A percentile compares a stretch with the other conserved stretches of the same genome.
These are phyloP conservation scores for Colostygia pectinataria DNA, from an alignment of 2,888 invertebrate genomes.

Conservation along the genomic window DNA sequence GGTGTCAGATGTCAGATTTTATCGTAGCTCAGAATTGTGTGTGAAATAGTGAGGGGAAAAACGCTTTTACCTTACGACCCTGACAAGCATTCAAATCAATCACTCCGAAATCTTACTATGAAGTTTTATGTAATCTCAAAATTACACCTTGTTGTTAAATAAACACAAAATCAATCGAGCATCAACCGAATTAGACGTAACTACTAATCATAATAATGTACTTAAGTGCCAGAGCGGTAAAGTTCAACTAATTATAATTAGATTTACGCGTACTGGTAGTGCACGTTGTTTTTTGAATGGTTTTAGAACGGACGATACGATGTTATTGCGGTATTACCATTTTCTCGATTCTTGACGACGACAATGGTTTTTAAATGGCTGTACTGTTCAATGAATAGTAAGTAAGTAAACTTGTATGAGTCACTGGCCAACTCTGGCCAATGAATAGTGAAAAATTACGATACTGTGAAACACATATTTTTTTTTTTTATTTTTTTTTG, in stretches of 20 bases:
- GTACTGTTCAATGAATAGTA: too few species aligned
- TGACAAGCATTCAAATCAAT: conserved; percentile 5
- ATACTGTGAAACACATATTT: too few species aligned
- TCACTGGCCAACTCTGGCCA: too few species aligned
- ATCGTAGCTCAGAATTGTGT: too few species aligned
- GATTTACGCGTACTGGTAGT: conserved; percentile 23
- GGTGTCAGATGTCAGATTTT: too few species aligned
- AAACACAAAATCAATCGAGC: conserved; percentile 27
- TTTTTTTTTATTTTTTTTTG: too few species aligned
- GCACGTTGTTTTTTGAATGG: conserved; percentile 8
- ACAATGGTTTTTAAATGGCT: too few species aligned
- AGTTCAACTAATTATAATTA: conserved; percentile 31
- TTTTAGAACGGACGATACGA: conserved; percentile 14
- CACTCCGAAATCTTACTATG: neutral
- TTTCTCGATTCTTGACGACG: too few species aligned
- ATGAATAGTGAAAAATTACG: too few species aligned
- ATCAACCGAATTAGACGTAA: conserved; percentile 26
- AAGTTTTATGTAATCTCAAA: conserved; percentile 24
- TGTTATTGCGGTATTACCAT: neutral
- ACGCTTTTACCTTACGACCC: too few species aligned
- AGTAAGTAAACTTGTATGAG: too few species aligned
- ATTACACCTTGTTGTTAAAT: conserved; percentile 29
- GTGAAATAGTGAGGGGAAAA: too few species aligned
- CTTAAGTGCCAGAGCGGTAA: conserved; percentile 22
- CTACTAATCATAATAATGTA: conserved; percentile 29